phyloP scores from a whole-genome alignment of 2,797 vertebrate genomes.

The Spatula versicolor region DNA sequence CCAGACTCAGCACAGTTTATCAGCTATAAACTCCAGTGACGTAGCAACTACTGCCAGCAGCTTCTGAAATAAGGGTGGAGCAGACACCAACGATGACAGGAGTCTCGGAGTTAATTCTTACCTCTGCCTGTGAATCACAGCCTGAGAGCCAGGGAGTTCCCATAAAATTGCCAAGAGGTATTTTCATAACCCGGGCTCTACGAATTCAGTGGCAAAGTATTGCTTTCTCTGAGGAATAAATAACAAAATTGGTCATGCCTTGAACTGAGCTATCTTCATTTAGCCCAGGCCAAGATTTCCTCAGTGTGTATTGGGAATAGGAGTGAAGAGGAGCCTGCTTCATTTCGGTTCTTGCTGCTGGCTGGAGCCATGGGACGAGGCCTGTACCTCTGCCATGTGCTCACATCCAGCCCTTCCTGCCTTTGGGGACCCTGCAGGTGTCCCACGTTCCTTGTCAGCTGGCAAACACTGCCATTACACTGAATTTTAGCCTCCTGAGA shows the following conservation, averaged over 20 bases:
- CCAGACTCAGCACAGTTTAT: conserved; percentile 23
- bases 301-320: not conserved
- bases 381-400: rapidly evolving
- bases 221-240: not conserved
- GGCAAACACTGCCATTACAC: not conserved
- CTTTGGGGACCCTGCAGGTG: rapidly evolving
- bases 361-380: rapidly evolving
- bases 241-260: not conserved
- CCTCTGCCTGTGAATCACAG: conserved; percentile 20
- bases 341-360: rapidly evolving
- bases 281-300: not conserved
- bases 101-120: not conserved
- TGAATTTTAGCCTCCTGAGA: not conserved
- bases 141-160: conserved; percentile 16
- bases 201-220: not conserved
- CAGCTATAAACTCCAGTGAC: not conserved
- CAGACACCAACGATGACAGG: not conserved
- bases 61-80: conserved; percentile 37
- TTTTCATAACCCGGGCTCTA: not conserved
- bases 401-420: not conserved
- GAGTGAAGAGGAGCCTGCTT: not conserved
- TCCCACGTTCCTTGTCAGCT: not conserved
- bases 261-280: not conserved
- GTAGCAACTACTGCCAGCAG: conserved; percentile 23
- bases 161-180: not conserved